Percentiles rank a stretch among this genome's conserved stretches.
phyloP scores from a whole-genome alignment of 2,888 invertebrate species.

The Trypoxylon attenuatum region DNA sequence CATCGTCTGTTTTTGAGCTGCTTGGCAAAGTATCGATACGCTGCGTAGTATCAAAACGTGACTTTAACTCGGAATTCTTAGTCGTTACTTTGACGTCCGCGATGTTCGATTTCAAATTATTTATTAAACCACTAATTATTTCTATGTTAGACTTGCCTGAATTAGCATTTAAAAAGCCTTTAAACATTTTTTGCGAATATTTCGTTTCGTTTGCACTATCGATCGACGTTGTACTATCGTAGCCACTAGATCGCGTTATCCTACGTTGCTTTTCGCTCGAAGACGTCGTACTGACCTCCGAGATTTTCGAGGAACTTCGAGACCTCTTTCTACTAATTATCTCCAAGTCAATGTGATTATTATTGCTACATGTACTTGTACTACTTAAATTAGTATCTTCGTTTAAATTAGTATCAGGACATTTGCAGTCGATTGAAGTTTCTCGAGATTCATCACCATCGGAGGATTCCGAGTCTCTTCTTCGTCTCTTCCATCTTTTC shows the following conservation, averaged over 20 bases:
- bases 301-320: constrained; percentile 56
- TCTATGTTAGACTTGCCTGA: constrained; percentile 36
- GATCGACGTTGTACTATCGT: constrained; percentile 50
- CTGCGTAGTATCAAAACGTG: not conserved
- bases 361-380: constrained; percentile 46
- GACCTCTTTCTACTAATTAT: constrained; percentile 26
- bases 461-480: constrained; percentile 60
- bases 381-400: constrained; percentile 53
- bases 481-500: constrained; percentile 34
- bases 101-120: constrained; percentile 23
- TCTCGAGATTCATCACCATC: constrained; percentile 61
- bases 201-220: constrained; percentile 28
- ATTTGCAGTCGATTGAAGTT: constrained; percentile 33
- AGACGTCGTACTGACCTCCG: constrained; percentile 41
- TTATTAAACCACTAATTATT: constrained; percentile 46
- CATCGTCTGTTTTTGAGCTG: constrained; percentile 64
- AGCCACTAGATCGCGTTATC: constrained; percentile 53
- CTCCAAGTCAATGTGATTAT: constrained; percentile 45
- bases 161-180: constrained; percentile 46
- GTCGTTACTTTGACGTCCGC: constrained; percentile 17
- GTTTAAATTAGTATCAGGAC: constrained; percentile 42
- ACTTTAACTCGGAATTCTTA: too few relatives aligned
- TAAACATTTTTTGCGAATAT: constrained; percentile 42
- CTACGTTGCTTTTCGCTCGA: constrained; percentile 28
- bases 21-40: constrained; percentile 42